Evolutionary conservation across 2,113 vertebrate species (phyloP).

Genomic region (Condylura cristata): DNA sequence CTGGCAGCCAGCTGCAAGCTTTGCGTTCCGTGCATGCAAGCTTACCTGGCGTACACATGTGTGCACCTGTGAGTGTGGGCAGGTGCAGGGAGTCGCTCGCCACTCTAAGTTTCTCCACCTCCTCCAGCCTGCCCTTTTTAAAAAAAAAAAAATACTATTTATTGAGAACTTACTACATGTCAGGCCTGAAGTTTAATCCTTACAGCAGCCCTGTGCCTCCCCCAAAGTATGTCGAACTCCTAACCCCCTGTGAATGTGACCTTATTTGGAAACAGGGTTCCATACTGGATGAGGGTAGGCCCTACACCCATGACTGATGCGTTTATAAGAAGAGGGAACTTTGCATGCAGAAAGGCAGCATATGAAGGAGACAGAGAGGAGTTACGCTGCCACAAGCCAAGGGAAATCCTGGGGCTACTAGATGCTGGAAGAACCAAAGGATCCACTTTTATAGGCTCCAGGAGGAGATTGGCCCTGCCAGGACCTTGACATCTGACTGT

Average conservation of each 20-base stretch:
- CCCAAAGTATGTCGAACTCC: not conserved
- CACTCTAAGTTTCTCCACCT: not conserved
- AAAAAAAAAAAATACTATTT: not conserved
- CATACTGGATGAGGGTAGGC: not conserved
- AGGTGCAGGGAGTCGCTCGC: not conserved
- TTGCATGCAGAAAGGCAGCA: not conserved
- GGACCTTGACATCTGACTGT: not conserved
- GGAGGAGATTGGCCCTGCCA: not conserved
- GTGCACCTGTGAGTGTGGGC: not conserved
- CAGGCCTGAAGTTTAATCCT: not conserved
- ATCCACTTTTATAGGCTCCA: not conserved
- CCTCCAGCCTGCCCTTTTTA: not conserved
- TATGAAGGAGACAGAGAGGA: not conserved
- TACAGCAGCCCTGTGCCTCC: not conserved
- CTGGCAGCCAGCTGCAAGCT: not conserved
- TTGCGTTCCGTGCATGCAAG: not conserved
- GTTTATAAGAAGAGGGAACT: not conserved
- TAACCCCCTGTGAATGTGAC: not conserved
- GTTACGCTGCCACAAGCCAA: too few relatives aligned
- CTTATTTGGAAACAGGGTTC: slow-evolving; percentile 16
- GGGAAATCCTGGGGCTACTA: not conserved
- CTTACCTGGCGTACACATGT: not conserved
- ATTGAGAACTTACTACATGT: not conserved
- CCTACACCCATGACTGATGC: not conserved
- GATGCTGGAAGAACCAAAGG: not conserved